These are phyloP conservation scores for Pipistrellus pipistrellus DNA, from an alignment of 2,797 vertebrate species.

Conservation along the genomic window DNA sequence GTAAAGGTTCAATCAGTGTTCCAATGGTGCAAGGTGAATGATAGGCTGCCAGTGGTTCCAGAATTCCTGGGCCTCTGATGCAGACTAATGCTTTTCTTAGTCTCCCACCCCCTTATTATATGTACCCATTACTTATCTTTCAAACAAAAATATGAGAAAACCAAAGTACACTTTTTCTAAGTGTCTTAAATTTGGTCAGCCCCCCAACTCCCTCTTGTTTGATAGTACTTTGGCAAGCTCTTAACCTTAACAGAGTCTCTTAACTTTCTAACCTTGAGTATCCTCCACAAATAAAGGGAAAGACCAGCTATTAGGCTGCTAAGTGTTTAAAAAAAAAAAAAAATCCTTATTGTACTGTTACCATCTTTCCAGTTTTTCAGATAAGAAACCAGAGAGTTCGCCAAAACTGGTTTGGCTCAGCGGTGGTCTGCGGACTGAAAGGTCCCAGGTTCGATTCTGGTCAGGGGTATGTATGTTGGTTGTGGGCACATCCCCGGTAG, in stretches of 20 bases:
- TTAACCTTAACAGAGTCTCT: not conserved
- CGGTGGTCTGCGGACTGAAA: too few relatives aligned
- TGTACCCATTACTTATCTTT: not conserved
- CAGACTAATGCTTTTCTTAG: not conserved
- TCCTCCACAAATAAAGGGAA: not conserved
- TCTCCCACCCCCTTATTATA: not conserved
- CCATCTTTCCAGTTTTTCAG: not conserved
- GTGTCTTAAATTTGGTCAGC: slow-evolving; percentile 6
- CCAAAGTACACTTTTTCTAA: not conserved
- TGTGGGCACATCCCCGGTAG: too few relatives aligned
- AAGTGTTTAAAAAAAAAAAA: not conserved
- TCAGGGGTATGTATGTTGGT: too few relatives aligned
- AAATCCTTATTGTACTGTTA: slow-evolving; percentile 35
- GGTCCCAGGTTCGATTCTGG: too few relatives aligned
- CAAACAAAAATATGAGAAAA: slow-evolving; percentile 41
- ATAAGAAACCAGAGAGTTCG: not conserved
- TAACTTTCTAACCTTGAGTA: not conserved
- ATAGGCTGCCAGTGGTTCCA: not conserved
- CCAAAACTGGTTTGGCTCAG: too few relatives aligned
- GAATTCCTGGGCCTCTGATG: not conserved
- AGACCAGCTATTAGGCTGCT: not conserved
- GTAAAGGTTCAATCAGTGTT: not conserved
- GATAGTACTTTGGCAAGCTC: not conserved
- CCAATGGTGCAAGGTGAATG: not conserved
- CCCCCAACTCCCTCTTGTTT: not conserved